These are phyloP conservation scores for Muntiacus reevesi DNA, from an alignment of 2,113 vertebrate genomes.

Conservation along the genomic window DNA sequence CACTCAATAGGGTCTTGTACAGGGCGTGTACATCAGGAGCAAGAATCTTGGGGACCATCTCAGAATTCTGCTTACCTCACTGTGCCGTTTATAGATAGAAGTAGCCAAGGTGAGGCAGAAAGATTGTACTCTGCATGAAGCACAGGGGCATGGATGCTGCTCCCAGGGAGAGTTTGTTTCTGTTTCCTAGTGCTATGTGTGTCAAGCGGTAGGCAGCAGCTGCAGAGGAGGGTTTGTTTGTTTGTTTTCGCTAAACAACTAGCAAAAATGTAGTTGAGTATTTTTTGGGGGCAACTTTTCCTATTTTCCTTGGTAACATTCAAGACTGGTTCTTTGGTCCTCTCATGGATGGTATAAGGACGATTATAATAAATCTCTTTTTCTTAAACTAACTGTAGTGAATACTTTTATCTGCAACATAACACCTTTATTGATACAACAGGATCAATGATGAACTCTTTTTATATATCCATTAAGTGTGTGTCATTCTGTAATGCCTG, in stretches of 20 bases:
- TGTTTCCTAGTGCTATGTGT: background rate
- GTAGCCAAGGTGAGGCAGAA: background rate
- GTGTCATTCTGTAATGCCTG: background rate
- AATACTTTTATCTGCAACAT: background rate
- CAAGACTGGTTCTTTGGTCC: background rate
- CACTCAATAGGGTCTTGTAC: background rate
- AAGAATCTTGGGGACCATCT: background rate
- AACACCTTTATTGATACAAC: background rate
- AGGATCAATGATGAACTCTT: background rate
- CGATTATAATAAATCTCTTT: background rate
- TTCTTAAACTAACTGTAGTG: background rate
- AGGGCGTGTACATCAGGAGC: rapidly evolving
- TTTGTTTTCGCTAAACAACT: background rate
- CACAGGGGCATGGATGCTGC: background rate
- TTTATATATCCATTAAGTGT: background rate
- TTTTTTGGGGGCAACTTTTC: background rate
- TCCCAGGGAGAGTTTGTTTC: background rate
- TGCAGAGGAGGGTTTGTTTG: background rate
- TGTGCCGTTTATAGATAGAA: background rate
- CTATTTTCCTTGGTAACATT: background rate
- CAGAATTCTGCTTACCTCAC: background rate
- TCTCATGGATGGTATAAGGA: background rate
- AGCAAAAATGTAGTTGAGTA: background rate
- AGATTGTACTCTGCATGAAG: background rate
- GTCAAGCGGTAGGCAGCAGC: background rate